Conservation (phyloP, 1,140 invertebrate species). For the Potamilus streckersoni region DNA sequence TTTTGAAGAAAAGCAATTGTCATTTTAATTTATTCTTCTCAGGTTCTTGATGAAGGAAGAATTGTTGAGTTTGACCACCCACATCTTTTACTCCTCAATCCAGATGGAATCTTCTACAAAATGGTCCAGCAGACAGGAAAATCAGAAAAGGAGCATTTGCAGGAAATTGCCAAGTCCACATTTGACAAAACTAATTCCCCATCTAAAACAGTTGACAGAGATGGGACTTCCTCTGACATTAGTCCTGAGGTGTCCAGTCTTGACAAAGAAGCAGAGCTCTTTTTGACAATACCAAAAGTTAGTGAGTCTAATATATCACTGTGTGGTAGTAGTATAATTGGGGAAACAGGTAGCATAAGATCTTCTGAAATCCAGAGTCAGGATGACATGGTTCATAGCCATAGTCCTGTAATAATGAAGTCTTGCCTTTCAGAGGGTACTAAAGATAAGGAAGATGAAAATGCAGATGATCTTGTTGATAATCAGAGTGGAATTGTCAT, state of each 20-base stretch:
- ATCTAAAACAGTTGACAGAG: too few species aligned
- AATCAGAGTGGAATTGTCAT: too few species aligned
- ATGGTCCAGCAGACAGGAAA: slow-evolving; percentile 67
- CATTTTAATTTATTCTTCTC: not conserved
- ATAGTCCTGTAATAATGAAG: too few species aligned
- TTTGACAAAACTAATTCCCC: slow-evolving; percentile 8
- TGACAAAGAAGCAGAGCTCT: not conserved
- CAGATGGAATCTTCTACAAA: slow-evolving; percentile 64
- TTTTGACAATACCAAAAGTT: not conserved
- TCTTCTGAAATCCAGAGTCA: not conserved
- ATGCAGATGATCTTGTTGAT: not conserved
- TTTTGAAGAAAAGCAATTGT: too few species aligned
- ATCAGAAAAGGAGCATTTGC: slow-evolving; percentile 48
- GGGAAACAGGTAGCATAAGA: not conserved
- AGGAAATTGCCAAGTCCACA: slow-evolving; percentile 46
- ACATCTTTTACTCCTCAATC: slow-evolving; percentile 73
- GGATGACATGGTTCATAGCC: too few species aligned
- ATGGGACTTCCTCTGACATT: not conserved
- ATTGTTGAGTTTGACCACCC: slow-evolving; percentile 78
- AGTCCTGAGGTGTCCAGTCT: not conserved
- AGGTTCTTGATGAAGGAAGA: slow-evolving; percentile 60
- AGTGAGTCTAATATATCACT: not conserved
- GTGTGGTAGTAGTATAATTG: not conserved
- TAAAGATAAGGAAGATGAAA: slow-evolving; percentile 8
- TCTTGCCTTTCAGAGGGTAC: not conserved